phyloP scores from a whole-genome alignment of 2,797 vertebrate species.

The Acridotheres tristis region DNA sequence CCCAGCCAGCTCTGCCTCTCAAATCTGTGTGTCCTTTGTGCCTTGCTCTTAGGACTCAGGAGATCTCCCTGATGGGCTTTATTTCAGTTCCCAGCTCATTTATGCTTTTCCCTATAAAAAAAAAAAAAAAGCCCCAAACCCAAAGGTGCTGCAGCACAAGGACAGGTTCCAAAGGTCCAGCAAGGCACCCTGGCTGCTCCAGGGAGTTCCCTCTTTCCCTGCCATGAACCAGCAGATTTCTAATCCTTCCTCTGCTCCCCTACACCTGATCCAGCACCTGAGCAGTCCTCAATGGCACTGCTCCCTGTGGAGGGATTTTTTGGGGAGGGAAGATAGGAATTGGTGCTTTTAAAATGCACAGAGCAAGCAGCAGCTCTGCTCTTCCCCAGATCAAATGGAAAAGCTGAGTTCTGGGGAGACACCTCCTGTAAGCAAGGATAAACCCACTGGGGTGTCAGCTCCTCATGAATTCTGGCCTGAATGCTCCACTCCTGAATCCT shows the following conservation, averaged over 20 bases:
- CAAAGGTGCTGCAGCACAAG: not conserved
- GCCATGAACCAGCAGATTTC: not conserved
- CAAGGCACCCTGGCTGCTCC: not conserved
- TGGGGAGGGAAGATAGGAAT: not conserved
- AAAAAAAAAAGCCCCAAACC: not conserved
- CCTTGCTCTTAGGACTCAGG: too few relatives aligned
- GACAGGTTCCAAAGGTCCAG: not conserved
- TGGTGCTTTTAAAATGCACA: not conserved
- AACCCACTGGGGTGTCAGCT: not conserved
- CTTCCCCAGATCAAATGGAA: not conserved
- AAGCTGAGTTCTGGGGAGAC: not conserved
- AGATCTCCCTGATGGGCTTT: not conserved
- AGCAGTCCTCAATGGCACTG: too few relatives aligned
- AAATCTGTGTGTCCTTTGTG: not conserved
- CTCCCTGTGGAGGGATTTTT: not conserved
- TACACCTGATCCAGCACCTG: rapidly evolving
- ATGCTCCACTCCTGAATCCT: not conserved
- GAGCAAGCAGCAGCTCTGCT: not conserved
- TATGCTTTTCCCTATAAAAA: not conserved
- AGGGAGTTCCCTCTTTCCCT: not conserved
- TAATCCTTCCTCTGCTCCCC: not conserved
- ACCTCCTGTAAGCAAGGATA: not conserved
- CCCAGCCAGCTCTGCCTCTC: not conserved
- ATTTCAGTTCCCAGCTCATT: not conserved
- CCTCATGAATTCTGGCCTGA: not conserved